A percentile compares a stretch with the other conserved stretches of the same genome.
Evolutionary conservation across 2,888 invertebrate genomes (phyloP).

Genomic region (Orthosia cruda): DNA sequence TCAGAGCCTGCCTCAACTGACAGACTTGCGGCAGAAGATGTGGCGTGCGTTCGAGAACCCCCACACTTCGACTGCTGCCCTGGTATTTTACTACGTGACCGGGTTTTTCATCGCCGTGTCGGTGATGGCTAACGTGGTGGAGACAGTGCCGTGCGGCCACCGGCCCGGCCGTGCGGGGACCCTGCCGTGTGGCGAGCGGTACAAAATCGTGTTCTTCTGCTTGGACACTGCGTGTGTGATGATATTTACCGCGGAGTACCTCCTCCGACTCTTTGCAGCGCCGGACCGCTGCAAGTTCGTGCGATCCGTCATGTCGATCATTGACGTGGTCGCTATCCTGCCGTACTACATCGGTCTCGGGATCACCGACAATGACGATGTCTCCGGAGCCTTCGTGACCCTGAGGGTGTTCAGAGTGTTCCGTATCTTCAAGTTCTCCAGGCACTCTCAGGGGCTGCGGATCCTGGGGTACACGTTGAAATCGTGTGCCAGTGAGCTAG

Average conservation of each 20-base stretch:
- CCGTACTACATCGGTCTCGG: slow-evolving; percentile 99
- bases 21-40: slow-evolving; percentile 98
- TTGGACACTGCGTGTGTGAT: slow-evolving; percentile 99
- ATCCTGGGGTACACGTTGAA: slow-evolving; percentile 99
- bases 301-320: slow-evolving; percentile 99
- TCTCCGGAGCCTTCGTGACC: slow-evolving; percentile 99
- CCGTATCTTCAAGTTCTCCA: slow-evolving; percentile 99
- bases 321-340: slow-evolving; percentile 99
- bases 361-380: slow-evolving; percentile 99
- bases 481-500: slow-evolving; percentile 99
- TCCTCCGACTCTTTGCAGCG: slow-evolving; percentile 99
- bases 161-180: slow-evolving; percentile 97
- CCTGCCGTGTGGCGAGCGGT: slow-evolving; percentile 98
- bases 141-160: slow-evolving; percentile 98
- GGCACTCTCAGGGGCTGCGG: slow-evolving; percentile 99
- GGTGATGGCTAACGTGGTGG: slow-evolving; percentile 99
- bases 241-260: slow-evolving; percentile 99
- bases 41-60: slow-evolving; percentile 99
- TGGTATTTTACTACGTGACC: slow-evolving; percentile 99
- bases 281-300: slow-evolving; percentile 99
- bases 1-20: slow-evolving; percentile 97
- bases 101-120: slow-evolving; percentile 99
- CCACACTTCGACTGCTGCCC: slow-evolving; percentile 99
- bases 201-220: slow-evolving; percentile 99
- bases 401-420: slow-evolving; percentile 99